A percentile compares a stretch with the other conserved stretches of the same genome.
These are phyloP conservation scores for Epinephelus coioides DNA, from an alignment of 2,797 vertebrate genomes.

Conservation along the genomic window DNA sequence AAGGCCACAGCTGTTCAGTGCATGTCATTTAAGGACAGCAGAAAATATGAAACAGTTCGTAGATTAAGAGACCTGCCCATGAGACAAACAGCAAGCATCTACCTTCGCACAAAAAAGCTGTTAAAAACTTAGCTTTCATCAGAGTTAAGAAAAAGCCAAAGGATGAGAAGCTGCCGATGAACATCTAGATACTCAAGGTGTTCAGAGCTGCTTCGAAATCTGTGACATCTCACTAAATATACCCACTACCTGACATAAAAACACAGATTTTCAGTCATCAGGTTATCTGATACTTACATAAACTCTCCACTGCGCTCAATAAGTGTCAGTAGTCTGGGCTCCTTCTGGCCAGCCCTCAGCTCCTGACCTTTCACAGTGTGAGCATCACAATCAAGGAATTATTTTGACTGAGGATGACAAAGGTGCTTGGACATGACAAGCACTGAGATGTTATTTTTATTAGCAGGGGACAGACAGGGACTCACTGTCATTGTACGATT, in stretches of 20 bases:
- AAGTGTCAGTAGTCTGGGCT: conserved; percentile 86
- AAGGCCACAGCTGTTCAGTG: background rate
- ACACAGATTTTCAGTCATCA: conserved; percentile 18
- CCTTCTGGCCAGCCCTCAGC: conserved; percentile 84
- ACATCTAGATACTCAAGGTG: background rate
- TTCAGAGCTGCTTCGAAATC: background rate
- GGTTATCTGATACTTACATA: conserved; percentile 84
- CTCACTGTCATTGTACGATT: background rate
- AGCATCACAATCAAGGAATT: conserved; percentile 85
- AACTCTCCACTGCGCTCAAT: conserved; percentile 86
- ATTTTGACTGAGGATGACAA: conserved; percentile 51
- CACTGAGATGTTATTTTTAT: background rate
- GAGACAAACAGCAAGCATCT: background rate
- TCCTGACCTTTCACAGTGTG: conserved; percentile 87
- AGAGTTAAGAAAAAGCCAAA: conserved; percentile 3
- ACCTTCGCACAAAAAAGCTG: background rate
- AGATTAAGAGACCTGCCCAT: background rate
- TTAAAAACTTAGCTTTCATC: background rate
- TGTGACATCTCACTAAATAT: background rate
- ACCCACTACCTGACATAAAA: conserved; percentile 24
- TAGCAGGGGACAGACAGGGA: background rate
- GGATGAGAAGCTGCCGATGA: background rate
- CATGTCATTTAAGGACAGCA: background rate
- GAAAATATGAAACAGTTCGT: background rate
- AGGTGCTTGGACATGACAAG: conserved; percentile 36